Base-by-base conservation (phyloP, 1,140 invertebrate species). In the Drosophila equinoxialis region DNA sequence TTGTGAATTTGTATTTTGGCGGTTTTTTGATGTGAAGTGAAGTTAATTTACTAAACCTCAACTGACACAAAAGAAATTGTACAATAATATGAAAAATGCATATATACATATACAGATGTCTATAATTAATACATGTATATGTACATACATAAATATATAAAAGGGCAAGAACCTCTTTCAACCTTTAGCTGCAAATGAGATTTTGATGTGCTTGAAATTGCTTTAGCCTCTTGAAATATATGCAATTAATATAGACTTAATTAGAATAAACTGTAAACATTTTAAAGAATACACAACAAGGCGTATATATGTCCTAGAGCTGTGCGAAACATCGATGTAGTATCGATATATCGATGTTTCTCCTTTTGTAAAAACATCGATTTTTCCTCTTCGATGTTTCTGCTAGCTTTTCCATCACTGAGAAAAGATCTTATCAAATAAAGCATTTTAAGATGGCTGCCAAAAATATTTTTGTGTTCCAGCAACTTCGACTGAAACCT, bases 1-100 rank as follows among this genome's bases (percentile, higher is more conserved):
- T 54, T 59, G 54, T 69, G 66, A 71, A 20, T 59, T 79, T 75
- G 41, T 68, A 58, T 87, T 79, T 82, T 77, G 70, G 63, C 70
- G 57, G 60, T 61, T 89, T 84, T 74, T 83, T 87, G 76, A 87
- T 82, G 69, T 86, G 84, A 86, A 87, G 79, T 86, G 79, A 86
- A 86, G 83, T 87, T 86, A 86, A 86, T 86, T 86, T 86, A 87
- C 67, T 73, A 55, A 69, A 68, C 65, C 73, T 70, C 55, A 77
- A 69, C 70, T 65, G 84, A 55, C 76, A 79, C 72, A 87, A 70
- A 74, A 79, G 68, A 79, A 74, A 79, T 80, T 71, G 65, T 67
- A 68, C 76, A 86, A 86, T 80, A 59, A 66, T 48, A 51, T 62
- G 11, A 35, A 26, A 35, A 26, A n/a, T 62, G 60, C 37, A 62